Base-by-base conservation (phyloP, 1,140 invertebrate genomes). In the Eufriesea mexicana region DNA sequence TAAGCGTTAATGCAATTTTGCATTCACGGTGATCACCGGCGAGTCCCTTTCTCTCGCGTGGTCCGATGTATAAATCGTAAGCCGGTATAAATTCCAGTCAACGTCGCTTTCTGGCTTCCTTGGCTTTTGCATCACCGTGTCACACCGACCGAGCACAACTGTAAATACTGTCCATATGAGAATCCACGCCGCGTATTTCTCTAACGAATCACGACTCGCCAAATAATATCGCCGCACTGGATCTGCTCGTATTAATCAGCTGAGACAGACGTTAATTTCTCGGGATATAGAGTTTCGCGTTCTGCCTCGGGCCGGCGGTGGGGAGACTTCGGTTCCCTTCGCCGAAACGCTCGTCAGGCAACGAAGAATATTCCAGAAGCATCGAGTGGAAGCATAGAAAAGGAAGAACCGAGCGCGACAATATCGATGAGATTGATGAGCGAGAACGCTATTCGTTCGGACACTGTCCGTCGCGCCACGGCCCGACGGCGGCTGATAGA, bases 161-260 rank as follows among this genome's bases (percentile, higher is more conserved):
- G 79, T 75, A 75, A 81, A 74, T 75, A 81, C 51, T 47, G 71
- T 73, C 79, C 71, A 23, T 47, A 16, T n/a, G 23, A 49, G 71
- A 81, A 42, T 66, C 66, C 73, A 14, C 59, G 54, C 62, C 47
- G 54, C 80, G 64, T 83, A 68, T 83, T 77, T 77, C 80, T 68
- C 74, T 83, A 83, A 83, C 74, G 23, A 68, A 67, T 61, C 61
- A 25, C 28, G 28, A n/a, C 80, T 51, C 73, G 55, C 35, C 79
- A 71, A 83, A 83, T 83, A 77, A 77, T 76, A 83, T 77, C 80
- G 6, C 54, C 45, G 74, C 35, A 54, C 45, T 23, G 73, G 70
- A 83, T 83, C 83, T 86, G 75, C 62, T 64, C 68, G 54, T 70
- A 86, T 86, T 86, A 87, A 87, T 87, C 86, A 86, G 80, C 70